Evolutionary conservation across 2,113 vertebrate species (phyloP).

Genomic region (Rhynchopsitta pachyrhyncha): DNA sequence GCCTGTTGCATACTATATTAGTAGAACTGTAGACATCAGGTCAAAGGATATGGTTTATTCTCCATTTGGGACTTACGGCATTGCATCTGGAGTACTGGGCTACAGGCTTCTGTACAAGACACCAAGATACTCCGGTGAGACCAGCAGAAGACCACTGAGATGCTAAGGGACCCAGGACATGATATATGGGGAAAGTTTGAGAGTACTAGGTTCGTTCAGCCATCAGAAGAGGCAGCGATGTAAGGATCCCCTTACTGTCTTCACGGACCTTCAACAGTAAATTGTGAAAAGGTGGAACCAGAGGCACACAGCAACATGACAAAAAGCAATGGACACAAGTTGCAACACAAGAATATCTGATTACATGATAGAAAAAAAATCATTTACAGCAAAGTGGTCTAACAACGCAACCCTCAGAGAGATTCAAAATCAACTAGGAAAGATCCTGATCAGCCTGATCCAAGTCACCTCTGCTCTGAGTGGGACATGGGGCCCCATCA

Average conservation of each 20-base stretch:
- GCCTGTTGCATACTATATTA: neutral
- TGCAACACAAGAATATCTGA: neutral
- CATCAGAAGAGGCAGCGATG: neutral
- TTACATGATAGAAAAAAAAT: neutral
- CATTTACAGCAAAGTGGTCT: neutral
- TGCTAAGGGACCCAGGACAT: neutral
- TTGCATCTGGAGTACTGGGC: neutral
- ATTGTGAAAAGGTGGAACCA: neutral
- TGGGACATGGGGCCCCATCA: too few relatives aligned
- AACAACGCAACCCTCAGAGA: neutral
- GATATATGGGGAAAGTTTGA: neutral
- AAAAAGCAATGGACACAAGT: neutral
- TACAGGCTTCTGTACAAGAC: neutral
- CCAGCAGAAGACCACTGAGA: neutral
- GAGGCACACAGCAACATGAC: neutral
- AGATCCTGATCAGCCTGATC: neutral
- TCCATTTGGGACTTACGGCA: neutral
- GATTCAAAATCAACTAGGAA: neutral
- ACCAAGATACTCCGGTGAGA: neutral
- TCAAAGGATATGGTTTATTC: neutral
- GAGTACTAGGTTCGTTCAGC: neutral
- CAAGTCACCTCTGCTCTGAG: neutral
- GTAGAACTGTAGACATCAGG: neutral
- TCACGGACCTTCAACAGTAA: neutral
- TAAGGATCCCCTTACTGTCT: neutral